Percentiles rank a stretch among this genome's conserved stretches.
Conservation (phyloP, 2,113 vertebrate species). For the Carollia perspicillata region DNA sequence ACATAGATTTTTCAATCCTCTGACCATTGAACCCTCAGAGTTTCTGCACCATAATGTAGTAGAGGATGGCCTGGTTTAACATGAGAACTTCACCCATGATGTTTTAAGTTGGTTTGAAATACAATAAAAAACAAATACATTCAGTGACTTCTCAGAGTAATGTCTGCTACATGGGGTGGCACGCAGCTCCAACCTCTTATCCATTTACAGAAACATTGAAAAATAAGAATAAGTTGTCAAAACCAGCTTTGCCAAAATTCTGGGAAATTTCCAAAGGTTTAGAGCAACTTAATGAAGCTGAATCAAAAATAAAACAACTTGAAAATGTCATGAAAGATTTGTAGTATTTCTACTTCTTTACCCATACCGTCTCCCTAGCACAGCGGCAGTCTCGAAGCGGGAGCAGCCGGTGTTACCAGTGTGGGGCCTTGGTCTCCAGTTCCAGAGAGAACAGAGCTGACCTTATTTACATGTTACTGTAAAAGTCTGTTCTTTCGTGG, state of each 20-base stretch:
- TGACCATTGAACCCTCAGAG: neutral
- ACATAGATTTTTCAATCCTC: neutral
- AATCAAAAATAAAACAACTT: neutral
- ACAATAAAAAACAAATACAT: neutral
- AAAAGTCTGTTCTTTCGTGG: neutral
- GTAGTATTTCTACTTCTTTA: neutral
- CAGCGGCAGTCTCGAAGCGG: neutral
- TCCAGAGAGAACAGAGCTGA: neutral
- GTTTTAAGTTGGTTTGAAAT: neutral
- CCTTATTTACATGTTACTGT: neutral
- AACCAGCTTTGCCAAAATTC: neutral
- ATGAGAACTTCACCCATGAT: neutral
- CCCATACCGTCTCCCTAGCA: too few relatives aligned
- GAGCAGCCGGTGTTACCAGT: neutral
- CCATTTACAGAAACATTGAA: neutral
- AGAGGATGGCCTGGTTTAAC: neutral
- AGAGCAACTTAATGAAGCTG: neutral
- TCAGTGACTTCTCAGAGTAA: neutral
- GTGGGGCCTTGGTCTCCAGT: neutral
- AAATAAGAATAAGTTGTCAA: neutral
- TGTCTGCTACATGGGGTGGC: neutral
- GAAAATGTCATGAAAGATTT: neutral
- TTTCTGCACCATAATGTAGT: neutral
- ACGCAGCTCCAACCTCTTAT: neutral
- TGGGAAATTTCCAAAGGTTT: neutral